Percentiles rank a stretch among this genome's conserved stretches.
Conservation (phyloP, 2,888 invertebrate genomes). For the Hemaris fuciformis region DNA sequence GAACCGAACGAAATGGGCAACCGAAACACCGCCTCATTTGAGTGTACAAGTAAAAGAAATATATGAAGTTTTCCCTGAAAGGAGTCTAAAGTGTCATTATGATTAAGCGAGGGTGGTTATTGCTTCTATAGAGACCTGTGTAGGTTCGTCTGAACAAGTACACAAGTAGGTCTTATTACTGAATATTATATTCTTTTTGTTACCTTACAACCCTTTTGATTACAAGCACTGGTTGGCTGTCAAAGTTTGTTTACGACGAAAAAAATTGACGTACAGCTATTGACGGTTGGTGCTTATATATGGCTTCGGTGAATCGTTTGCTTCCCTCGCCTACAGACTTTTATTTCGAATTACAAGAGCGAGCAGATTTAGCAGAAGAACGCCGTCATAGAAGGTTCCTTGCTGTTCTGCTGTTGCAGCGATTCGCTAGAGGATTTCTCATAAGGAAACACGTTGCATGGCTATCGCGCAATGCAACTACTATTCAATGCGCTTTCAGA, state of each 20-base stretch:
- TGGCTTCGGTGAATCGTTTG: constrained; percentile 59
- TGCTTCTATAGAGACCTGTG: constrained; percentile 16
- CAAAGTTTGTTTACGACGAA: neutral
- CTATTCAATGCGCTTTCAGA: constrained; percentile 68
- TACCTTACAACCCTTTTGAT: neutral
- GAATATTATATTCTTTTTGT: neutral
- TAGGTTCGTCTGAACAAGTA: neutral
- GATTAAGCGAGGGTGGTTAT: constrained; percentile 34
- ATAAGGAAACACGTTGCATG: constrained; percentile 64
- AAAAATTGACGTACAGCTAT: neutral
- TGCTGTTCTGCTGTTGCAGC: constrained; percentile 58
- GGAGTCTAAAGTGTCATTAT: constrained; percentile 41
- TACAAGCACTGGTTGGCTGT: neutral
- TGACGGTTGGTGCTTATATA: constrained; percentile 23
- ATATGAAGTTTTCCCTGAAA: constrained; percentile 47
- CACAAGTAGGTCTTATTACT: neutral
- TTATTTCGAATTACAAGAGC: constrained; percentile 52
- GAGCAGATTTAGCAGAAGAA: constrained; percentile 50
- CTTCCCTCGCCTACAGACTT: constrained; percentile 51
- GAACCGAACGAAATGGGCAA: constrained; percentile 67
- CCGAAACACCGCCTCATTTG: constrained; percentile 55
- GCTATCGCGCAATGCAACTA: constrained; percentile 60
- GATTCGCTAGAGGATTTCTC: constrained; percentile 57
- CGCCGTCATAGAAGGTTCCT: constrained; percentile 47
- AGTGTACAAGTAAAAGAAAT: constrained; percentile 53